Percentiles rank a stretch among this genome's conserved stretches.
These are phyloP conservation scores for Seira ritae DNA, from an alignment of 2,888 invertebrate genomes.

Conservation along the genomic window DNA sequence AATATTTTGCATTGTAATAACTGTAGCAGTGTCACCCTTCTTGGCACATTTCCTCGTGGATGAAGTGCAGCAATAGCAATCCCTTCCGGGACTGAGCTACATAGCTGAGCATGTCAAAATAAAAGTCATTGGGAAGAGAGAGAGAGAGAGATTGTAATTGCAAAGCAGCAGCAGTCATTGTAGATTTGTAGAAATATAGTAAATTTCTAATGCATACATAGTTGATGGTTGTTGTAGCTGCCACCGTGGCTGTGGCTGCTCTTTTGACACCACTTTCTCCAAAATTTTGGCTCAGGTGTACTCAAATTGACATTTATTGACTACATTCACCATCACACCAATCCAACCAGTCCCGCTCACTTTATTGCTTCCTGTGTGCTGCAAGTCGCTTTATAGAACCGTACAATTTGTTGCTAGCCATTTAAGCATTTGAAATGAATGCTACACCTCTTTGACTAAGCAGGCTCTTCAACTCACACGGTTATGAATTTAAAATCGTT, in stretches of 20 bases:
- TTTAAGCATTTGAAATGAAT: constrained; percentile 15
- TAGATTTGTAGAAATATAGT: background rate
- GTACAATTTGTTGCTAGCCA: background rate
- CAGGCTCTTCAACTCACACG: too few species aligned
- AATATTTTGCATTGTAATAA: background rate
- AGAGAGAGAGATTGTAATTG: background rate
- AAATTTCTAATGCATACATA: constrained; percentile 9
- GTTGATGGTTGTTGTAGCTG: background rate
- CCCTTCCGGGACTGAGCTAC: too few species aligned
- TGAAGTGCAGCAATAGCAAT: too few species aligned
- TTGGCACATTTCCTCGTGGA: too few species aligned
- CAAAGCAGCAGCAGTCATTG: too few species aligned
- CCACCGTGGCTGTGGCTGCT: background rate
- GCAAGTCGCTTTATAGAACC: background rate
- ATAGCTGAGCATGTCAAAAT: background rate
- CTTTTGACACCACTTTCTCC: constrained; percentile 7
- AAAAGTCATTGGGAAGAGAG: background rate
- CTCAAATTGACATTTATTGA: constrained; percentile 58
- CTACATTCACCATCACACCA: constrained; percentile 45
- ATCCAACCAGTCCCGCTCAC: background rate
- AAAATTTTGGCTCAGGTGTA: constrained; percentile 54
- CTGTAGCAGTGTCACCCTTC: too few species aligned
- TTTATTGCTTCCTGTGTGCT: constrained; percentile 14
- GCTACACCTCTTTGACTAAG: too few species aligned
- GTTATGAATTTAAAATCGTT: too few species aligned